A percentile compares a stretch with the other conserved stretches of the same genome.
These are phyloP conservation scores for Papilio gigon DNA, from an alignment of 2,888 invertebrate species.

Conservation along the genomic window DNA sequence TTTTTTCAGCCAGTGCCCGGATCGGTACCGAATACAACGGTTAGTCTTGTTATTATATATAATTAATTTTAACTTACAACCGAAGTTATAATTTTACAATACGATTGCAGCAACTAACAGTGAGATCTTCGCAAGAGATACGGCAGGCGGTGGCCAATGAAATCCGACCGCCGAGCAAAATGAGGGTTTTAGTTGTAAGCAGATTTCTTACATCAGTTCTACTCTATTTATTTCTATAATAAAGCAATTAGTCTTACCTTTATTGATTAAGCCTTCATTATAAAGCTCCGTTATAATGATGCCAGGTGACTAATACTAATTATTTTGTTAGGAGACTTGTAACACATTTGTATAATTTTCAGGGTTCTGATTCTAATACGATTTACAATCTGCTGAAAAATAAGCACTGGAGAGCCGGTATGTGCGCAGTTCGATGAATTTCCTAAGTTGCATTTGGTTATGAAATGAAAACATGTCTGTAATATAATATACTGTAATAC, in stretches of 20 bases:
- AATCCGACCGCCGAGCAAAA: constrained; percentile 16
- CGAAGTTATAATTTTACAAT: not conserved
- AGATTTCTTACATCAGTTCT: not conserved
- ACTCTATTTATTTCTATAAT: not conserved
- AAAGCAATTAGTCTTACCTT: not conserved
- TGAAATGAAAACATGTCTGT: too few species aligned
- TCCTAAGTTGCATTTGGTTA: too few species aligned
- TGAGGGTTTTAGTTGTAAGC: constrained; percentile 16
- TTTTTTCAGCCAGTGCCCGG: not conserved
- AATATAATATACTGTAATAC: too few species aligned
- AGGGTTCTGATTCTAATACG: constrained; percentile 30
- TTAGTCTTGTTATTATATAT: not conserved
- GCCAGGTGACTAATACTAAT: too few species aligned
- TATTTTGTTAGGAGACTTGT: too few species aligned
- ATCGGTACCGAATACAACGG: constrained; percentile 1
- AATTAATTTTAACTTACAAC: not conserved
- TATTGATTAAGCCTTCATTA: too few species aligned
- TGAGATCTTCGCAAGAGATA: constrained; percentile 19
- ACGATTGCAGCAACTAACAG: not conserved
- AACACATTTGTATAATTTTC: not conserved
- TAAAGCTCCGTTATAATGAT: not conserved
- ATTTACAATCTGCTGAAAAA: constrained; percentile 20
- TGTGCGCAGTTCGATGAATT: too few species aligned
- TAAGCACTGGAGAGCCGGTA: constrained; percentile 26
- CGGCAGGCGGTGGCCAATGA: constrained; percentile 29